Conservation (phyloP, 2,888 invertebrate species). For the Anoncus sp. region DNA sequence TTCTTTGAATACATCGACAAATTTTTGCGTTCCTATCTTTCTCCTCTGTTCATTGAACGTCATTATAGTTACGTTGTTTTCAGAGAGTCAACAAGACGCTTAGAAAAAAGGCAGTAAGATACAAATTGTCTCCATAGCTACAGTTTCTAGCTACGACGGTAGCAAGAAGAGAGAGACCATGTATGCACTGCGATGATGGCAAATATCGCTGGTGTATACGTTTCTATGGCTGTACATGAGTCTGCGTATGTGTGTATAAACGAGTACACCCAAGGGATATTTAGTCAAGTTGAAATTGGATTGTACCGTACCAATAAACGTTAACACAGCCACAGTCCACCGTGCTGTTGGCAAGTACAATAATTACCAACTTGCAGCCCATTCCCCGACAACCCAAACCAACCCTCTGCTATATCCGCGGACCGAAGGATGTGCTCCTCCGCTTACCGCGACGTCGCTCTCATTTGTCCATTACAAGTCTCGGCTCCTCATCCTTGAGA, state of each 20-base stretch:
- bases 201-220: background rate
- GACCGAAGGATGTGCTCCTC: conserved; percentile 47
- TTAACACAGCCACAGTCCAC: conserved; percentile 45
- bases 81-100: background rate
- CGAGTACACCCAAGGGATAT: background rate
- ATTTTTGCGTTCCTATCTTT: too few species aligned
- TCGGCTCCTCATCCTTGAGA: conserved; percentile 4
- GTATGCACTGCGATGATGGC: background rate
- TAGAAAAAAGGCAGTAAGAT: background rate
- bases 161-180: background rate
- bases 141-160: background rate
- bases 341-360: conserved; percentile 72
- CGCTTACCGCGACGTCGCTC: conserved; percentile 16
- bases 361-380: conserved; percentile 75
- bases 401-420: conserved; percentile 3
- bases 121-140: background rate
- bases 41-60: background rate
- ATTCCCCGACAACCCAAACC: conserved; percentile 42
- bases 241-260: background rate
- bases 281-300: conserved; percentile 73
- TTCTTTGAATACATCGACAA: too few species aligned
- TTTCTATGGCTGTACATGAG: too few species aligned
- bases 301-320: conserved; percentile 68
- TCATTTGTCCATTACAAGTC: conserved; percentile 29
- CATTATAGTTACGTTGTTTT: background rate